Conservation (phyloP, 1,140 invertebrate genomes). For the Drosophila azteca region DNA sequence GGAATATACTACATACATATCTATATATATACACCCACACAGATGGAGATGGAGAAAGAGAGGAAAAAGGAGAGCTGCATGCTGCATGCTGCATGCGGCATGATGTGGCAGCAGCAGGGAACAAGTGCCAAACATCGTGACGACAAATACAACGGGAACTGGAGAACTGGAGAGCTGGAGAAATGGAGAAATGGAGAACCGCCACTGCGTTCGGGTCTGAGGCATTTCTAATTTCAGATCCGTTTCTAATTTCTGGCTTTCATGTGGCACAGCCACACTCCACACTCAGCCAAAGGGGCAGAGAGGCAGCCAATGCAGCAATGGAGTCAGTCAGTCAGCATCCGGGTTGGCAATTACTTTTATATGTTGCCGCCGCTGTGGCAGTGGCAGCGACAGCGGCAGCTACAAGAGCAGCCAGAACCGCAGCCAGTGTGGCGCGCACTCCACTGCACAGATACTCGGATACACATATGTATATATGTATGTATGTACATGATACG, state of each 20-base stretch:
- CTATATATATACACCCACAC: constrained; percentile 46
- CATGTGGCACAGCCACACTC: constrained; percentile 65
- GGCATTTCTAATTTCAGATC: constrained; percentile 79
- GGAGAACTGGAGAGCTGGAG: constrained; percentile 37
- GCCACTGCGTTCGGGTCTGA: constrained; percentile 56
- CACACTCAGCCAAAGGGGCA: constrained; percentile 22
- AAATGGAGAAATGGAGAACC: constrained; percentile 29
- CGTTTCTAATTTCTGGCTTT: constrained; percentile 79
- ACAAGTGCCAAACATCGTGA: constrained; percentile 71
- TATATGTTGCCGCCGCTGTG: constrained; percentile 77
- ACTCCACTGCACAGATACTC: constrained; percentile 26
- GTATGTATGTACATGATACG: too few species aligned
- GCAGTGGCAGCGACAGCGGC: constrained; percentile 17
- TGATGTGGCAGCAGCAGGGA: constrained; percentile 31
- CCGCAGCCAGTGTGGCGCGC: constrained; percentile 74
- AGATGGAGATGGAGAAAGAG: neutral
- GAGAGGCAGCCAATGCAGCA: constrained; percentile 23
- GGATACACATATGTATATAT: constrained; percentile 18
- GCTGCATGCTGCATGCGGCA: constrained; percentile 3
- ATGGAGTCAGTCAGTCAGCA: constrained; percentile 31
- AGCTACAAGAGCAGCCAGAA: constrained; percentile 59
- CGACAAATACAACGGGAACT: constrained; percentile 29
- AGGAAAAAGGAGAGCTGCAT: constrained; percentile 2
- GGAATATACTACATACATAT: neutral
- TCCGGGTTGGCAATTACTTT: constrained; percentile 80